Conservation (phyloP, 2,113 vertebrate species). For the Oryctolagus cuniculus region mOryCun1.1 NC_091432.1:189258501-189259000, state of each 20-base stretch:
- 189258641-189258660: conserved; percentile 30
- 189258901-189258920: neutral
- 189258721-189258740: neutral
- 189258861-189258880: neutral
- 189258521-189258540: conserved; percentile 20
- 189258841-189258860: conserved; percentile 3
- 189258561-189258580: conserved; percentile 28
- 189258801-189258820: neutral
- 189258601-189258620: conserved; percentile 6
- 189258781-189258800: neutral
- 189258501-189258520: conserved; percentile 33
- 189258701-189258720: neutral
- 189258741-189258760: neutral
- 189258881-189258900: neutral
- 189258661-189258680: conserved; percentile 33
- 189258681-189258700: neutral
- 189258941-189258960: neutral
- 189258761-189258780: neutral
- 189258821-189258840: conserved; percentile 26
- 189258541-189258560: conserved; percentile 33
- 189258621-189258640: conserved; percentile 15
- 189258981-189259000: conserved; percentile 28
- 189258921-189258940: neutral
- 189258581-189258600: conserved; percentile 26
- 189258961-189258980: conserved; percentile 9